Conservation (phyloP, 2,113 vertebrate species). For the Suncus etruscus region DNA sequence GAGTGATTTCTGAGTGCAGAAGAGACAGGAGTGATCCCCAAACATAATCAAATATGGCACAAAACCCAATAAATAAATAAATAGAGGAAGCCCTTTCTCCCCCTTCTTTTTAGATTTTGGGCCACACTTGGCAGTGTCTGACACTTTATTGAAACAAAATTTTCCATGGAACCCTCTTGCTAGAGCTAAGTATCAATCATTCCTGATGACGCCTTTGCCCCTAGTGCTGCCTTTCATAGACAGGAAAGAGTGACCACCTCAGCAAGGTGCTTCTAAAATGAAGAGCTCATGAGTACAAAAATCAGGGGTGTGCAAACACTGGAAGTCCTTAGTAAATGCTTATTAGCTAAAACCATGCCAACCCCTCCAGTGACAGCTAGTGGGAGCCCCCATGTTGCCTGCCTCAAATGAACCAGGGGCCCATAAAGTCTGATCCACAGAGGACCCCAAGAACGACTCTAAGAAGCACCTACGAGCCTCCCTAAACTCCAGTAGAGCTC, state of each 20-base stretch:
- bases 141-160: background rate
- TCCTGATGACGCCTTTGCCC: background rate
- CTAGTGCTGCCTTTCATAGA: background rate
- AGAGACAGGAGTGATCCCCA: too few relatives aligned
- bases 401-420: background rate
- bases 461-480: background rate
- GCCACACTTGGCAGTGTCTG: too few relatives aligned
- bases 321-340: background rate
- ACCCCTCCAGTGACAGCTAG: background rate
- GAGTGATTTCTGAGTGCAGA: too few relatives aligned
- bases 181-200: background rate
- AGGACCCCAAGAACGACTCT: background rate
- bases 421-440: too few relatives aligned
- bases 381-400: background rate
- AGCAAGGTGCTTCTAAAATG: background rate
- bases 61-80: too few relatives aligned
- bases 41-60: too few relatives aligned
- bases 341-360: background rate
- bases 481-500: background rate
- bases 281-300: background rate
- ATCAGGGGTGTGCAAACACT: background rate
- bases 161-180: background rate
- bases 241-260: background rate
- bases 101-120: too few relatives aligned
- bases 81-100: too few relatives aligned